phyloP scores from a whole-genome alignment of 2,888 invertebrate genomes.

The Lacanobia wlatinum region DNA sequence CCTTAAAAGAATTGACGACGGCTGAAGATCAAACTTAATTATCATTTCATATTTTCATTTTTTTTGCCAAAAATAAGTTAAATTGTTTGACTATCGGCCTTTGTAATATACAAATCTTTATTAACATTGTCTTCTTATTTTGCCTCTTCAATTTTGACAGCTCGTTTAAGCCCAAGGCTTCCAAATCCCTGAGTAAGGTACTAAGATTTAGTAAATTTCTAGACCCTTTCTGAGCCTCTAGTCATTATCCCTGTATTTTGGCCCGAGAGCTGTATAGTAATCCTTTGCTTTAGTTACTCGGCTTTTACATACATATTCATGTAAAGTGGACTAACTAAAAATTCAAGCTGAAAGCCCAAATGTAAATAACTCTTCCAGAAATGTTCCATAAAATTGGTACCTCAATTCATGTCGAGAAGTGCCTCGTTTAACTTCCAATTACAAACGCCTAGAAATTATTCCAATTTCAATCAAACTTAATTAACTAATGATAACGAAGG shows the following conservation, averaged over 20 bases:
- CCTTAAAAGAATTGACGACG: no score
- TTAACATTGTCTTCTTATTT: slow-evolving; percentile 7
- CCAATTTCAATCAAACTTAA: slow-evolving; percentile 54
- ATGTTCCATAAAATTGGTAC: not conserved
- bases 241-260: slow-evolving; percentile 45
- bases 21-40: no score
- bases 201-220: slow-evolving; percentile 55
- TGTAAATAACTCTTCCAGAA: not conserved
- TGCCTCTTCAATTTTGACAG: slow-evolving; percentile 24
- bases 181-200: slow-evolving; percentile 45
- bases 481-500: slow-evolving; percentile 49
- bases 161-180: slow-evolving; percentile 20
- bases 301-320: slow-evolving; percentile 50
- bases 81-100: not conserved
- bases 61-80: no score
- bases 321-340: slow-evolving; percentile 10
- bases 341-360: slow-evolving; percentile 1
- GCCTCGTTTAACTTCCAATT: slow-evolving; percentile 20
- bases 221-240: slow-evolving; percentile 49
- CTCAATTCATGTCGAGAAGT: slow-evolving; percentile 11
- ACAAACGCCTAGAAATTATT: slow-evolving; percentile 33
- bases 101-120: not conserved
- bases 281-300: slow-evolving; percentile 29
- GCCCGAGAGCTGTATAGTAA: slow-evolving; percentile 43
- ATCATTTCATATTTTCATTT: no score